Base-by-base conservation (phyloP, 2,113 vertebrate species). In the Percina caprodes region DNA sequence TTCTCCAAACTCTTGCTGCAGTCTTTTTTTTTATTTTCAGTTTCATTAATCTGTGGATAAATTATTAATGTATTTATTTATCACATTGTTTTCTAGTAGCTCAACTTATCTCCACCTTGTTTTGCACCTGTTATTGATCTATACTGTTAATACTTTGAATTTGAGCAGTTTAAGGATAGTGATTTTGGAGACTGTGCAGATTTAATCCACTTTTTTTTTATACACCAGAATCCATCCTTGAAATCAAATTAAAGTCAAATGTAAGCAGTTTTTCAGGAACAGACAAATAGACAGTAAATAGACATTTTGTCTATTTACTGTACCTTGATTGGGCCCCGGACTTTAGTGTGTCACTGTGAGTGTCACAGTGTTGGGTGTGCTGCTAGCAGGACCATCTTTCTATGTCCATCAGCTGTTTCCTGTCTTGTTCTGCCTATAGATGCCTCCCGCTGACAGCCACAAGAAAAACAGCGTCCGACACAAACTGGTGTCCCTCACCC, bases 401-500 rank as follows among this genome's bases (percentile, higher is more conserved):
- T 21, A 0, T 42, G 6, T 42, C 39, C 39, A 11, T 42, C 39
- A 71, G 1, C 23, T 10, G 16, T 54, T 23, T 78, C 19, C 26
- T 51, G 23, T 59, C 16, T 65, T 1, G 9, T 83, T 35, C 3
- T 15, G 5, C 19, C 78, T 59, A 0, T 91, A 99, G 98, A 94
- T 92, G 16, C 88, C 95, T 82, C 95, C 94, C 15, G 70, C 94
- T 0, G 97, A 99, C 0, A 93, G 95, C 72, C 96, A 95, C 84
- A 98, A 97, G 95, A 99, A 97, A 90, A 98, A 96, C 95, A 99
- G 97, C 14, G 93, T 99, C 80, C 94, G 97, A 52, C 98, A 99
- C 94, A 99, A 99, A 84, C 94, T 99, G 89, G 97, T 99, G 77
- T 99, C 98, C 18, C 93, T 99, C 91, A 99, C 98, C 0, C 95